Percentiles rank a stretch among this genome's conserved stretches.
phyloP scores from a whole-genome alignment of 2,888 invertebrate species.

The Phrixothrix hirtus region DNA sequence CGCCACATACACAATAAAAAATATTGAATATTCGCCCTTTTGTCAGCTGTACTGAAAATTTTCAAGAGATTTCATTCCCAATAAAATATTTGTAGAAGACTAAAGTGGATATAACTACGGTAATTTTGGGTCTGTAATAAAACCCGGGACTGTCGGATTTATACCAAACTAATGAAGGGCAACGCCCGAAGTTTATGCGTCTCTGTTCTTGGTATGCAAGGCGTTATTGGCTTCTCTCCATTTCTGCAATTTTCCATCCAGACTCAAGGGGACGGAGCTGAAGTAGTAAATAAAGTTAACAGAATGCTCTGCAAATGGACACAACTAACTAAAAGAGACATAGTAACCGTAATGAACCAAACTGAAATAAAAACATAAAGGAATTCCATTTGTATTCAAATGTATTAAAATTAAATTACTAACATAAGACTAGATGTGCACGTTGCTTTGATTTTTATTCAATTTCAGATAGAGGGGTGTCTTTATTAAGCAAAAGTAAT shows the following conservation, averaged over 20 bases:
- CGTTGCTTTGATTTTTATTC: neutral
- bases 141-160: conserved; percentile 29
- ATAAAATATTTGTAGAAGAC: conserved; percentile 12
- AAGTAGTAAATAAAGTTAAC: conserved; percentile 28
- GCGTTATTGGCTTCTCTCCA: conserved; percentile 11
- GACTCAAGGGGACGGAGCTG: conserved; percentile 23
- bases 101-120: conserved; percentile 8
- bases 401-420: conserved; percentile 35
- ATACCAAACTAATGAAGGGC: conserved; percentile 32
- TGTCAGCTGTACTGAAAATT: no score
- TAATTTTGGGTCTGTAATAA: conserved; percentile 30
- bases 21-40: no score
- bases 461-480: neutral
- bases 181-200: conserved; percentile 26
- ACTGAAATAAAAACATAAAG: conserved; percentile 25
- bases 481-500: neutral
- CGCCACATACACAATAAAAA: no score
- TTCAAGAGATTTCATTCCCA: no score
- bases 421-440: no score
- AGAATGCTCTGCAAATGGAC: conserved; percentile 23
- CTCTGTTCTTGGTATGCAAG: conserved; percentile 8
- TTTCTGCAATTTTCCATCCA: conserved; percentile 18
- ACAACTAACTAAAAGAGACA: conserved; percentile 22
- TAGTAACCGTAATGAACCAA: conserved; percentile 17
- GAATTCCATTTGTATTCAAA: conserved; percentile 35